Evolutionary conservation across 2,888 invertebrate species (phyloP).

Genomic region (Artemia sinica): DNA sequence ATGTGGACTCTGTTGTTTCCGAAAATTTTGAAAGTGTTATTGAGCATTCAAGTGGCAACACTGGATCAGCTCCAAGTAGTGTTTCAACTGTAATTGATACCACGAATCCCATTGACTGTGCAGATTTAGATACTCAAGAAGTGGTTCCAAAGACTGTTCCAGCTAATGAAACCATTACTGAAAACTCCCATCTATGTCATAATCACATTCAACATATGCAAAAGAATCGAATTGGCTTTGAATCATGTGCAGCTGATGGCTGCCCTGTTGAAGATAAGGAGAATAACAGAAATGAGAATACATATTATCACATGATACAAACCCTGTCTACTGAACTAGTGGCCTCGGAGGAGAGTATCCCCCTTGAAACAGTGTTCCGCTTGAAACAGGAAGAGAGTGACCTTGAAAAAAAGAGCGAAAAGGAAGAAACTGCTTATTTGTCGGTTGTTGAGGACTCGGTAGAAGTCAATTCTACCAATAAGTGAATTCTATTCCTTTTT

Average conservation of each 20-base stretch:
- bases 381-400: too few species aligned
- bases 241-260: background rate
- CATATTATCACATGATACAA: too few species aligned
- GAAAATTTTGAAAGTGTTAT: background rate
- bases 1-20: background rate
- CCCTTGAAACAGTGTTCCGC: too few species aligned
- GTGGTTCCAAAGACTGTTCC: background rate
- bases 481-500: too few species aligned
- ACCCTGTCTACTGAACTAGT: too few species aligned
- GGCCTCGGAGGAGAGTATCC: too few species aligned
- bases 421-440: too few species aligned
- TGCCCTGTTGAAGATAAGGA: too few species aligned
- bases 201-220: background rate
- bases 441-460: too few species aligned
- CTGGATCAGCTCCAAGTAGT: background rate
- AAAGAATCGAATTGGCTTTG: background rate
- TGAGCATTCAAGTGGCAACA: background rate
- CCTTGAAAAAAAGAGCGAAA: too few species aligned
- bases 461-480: too few species aligned
- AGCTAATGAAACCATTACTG: background rate
- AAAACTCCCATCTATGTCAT: background rate
- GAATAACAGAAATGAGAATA: too few species aligned
- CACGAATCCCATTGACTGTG: background rate
- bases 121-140: background rate
- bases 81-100: background rate